Conservation (phyloP, 2,888 invertebrate genomes). For the Tachina fera region DNA sequence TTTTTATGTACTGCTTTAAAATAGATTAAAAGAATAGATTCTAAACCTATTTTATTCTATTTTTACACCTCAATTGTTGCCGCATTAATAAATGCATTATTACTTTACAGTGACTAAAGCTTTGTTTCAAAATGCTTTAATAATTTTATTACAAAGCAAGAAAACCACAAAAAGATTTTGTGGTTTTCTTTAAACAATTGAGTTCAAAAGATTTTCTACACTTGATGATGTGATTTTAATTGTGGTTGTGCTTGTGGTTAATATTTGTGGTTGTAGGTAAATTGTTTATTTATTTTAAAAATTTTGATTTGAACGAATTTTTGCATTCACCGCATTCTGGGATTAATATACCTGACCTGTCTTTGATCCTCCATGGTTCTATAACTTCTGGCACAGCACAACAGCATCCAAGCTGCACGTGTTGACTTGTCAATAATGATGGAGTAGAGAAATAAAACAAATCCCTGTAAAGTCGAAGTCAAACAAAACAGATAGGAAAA, state of each 20-base stretch:
- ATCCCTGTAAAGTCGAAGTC: conserved; percentile 86
- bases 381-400: conserved; percentile 47
- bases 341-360: background rate
- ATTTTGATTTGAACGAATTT: background rate
- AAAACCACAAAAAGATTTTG: background rate
- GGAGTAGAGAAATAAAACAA: conserved; percentile 86
- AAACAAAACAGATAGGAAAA: conserved; percentile 86
- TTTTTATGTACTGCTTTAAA: too few species aligned
- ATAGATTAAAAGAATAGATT: too few species aligned
- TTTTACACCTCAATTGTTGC: too few species aligned
- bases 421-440: conserved; percentile 85
- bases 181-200: background rate
- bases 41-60: too few species aligned
- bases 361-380: conserved; percentile 17
- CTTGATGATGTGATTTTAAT: too few species aligned
- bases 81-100: background rate
- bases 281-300: background rate
- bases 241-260: too few species aligned
- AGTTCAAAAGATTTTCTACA: too few species aligned
- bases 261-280: background rate
- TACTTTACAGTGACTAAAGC: background rate
- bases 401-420: conserved; percentile 83
- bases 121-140: background rate
- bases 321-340: background rate
- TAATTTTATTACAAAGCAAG: background rate